Evolutionary conservation across 2,888 invertebrate species (phyloP).

Genomic region (Noctua janthina): DNA sequence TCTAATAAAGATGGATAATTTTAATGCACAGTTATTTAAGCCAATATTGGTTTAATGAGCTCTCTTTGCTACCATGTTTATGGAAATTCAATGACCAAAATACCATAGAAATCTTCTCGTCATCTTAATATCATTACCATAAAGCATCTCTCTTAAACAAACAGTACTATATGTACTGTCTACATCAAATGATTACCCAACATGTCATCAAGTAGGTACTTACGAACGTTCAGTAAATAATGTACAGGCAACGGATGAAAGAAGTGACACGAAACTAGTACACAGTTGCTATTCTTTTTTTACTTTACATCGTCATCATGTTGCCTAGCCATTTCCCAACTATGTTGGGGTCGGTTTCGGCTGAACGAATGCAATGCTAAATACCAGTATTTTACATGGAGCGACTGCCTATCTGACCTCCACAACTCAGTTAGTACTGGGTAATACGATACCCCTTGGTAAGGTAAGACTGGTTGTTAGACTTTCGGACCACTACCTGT

Average conservation of each 20-base stretch:
- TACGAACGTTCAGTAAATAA: slow-evolving; percentile 44
- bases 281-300: not conserved
- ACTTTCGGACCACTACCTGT: too few species aligned
- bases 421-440: too few species aligned
- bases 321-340: not conserved
- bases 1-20: not conserved
- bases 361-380: not conserved
- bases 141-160: slow-evolving; percentile 37
- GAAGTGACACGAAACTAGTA: not conserved
- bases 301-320: not conserved
- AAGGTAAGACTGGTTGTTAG: too few species aligned
- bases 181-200: slow-evolving; percentile 37
- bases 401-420: too few species aligned
- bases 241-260: not conserved
- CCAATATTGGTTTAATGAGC: not conserved
- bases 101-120: slow-evolving; percentile 15
- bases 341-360: not conserved
- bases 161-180: not conserved
- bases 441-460: too few species aligned
- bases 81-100: slow-evolving; percentile 4
- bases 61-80: not conserved
- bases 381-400: not conserved
- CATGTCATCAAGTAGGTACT: slow-evolving; percentile 31
- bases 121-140: slow-evolving; percentile 38
- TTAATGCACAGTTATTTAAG: not conserved